Conservation (phyloP, 2,113 vertebrate species). For the Capreolus pygargus region DNA sequence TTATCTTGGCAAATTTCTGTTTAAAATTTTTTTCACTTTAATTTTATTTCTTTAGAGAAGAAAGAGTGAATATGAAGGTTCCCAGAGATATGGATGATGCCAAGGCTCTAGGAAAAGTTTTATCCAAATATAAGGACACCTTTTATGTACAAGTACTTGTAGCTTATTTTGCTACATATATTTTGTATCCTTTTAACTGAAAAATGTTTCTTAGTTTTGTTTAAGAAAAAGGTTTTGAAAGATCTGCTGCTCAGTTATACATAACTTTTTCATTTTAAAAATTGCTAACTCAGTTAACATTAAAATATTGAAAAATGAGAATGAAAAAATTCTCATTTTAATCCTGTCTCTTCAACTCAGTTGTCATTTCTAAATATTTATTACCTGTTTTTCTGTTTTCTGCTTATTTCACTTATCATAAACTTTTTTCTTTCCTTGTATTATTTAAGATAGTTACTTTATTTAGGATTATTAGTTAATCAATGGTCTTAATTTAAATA, state of each 20-base stretch:
- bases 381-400: neutral
- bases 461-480: neutral
- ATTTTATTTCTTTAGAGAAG: slow-evolving; percentile 85
- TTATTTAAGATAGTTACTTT: slow-evolving; percentile 4
- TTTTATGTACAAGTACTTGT: slow-evolving; percentile 97
- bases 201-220: slow-evolving; percentile 40
- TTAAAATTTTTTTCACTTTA: slow-evolving; percentile 43
- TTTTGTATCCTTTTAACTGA: slow-evolving; percentile 96
- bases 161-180: slow-evolving; percentile 96
- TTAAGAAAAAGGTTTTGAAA: slow-evolving; percentile 33
- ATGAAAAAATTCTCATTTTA: neutral
- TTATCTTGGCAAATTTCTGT: slow-evolving; percentile 41
- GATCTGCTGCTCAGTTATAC: neutral
- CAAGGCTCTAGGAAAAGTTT: slow-evolving; percentile 96
- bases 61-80: slow-evolving; percentile 94
- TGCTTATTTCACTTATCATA: slow-evolving; percentile 33
- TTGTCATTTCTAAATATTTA: slow-evolving; percentile 22
- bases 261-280: slow-evolving; percentile 34
- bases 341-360: neutral
- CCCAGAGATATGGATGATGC: slow-evolving; percentile 99
- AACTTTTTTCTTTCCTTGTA: neutral
- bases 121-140: slow-evolving; percentile 98
- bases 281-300: neutral
- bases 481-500: neutral
- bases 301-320: slow-evolving; percentile 28